Conservation (phyloP, 2,797 vertebrate species). For the Catamblyrhynchus diadema region DNA sequence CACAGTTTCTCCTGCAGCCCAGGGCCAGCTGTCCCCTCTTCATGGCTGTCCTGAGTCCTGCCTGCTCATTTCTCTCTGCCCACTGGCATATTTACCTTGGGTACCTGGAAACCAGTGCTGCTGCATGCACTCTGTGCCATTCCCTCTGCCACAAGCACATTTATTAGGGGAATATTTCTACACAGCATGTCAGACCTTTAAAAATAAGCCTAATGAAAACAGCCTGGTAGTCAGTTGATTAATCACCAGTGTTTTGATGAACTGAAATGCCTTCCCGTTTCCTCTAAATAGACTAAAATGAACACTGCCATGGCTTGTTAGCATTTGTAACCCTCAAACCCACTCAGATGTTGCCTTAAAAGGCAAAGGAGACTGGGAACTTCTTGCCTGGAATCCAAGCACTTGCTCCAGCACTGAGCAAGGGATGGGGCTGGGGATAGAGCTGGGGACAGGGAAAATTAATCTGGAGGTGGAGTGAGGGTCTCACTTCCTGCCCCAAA, state of each 20-base stretch:
- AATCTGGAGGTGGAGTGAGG: not conserved
- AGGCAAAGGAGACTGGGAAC: constrained; percentile 72
- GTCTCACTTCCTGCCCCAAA: not conserved
- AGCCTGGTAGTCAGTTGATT: constrained; percentile 50
- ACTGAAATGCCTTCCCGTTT: constrained; percentile 63
- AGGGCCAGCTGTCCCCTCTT: not conserved
- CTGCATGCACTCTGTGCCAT: not conserved
- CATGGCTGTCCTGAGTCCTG: not conserved
- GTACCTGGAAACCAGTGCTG: not conserved
- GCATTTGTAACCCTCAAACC: constrained; percentile 33
- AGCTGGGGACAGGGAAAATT: not conserved
- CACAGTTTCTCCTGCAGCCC: not conserved
- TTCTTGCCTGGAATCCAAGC: constrained; percentile 58
- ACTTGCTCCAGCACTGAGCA: not conserved
- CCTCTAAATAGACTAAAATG: constrained; percentile 75
- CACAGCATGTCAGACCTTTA: constrained; percentile 55
- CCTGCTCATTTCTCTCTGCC: not conserved
- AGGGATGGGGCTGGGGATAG: not conserved
- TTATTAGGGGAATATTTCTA: constrained; percentile 40
- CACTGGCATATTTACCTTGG: not conserved
- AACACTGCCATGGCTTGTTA: constrained; percentile 46
- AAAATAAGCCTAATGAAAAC: constrained; percentile 69
- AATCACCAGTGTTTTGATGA: constrained; percentile 67
- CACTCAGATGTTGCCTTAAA: constrained; percentile 76
- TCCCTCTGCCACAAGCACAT: not conserved